Conservation (phyloP, 2,797 vertebrate genomes). For the Odontamblyopus lacepedii region DNA sequence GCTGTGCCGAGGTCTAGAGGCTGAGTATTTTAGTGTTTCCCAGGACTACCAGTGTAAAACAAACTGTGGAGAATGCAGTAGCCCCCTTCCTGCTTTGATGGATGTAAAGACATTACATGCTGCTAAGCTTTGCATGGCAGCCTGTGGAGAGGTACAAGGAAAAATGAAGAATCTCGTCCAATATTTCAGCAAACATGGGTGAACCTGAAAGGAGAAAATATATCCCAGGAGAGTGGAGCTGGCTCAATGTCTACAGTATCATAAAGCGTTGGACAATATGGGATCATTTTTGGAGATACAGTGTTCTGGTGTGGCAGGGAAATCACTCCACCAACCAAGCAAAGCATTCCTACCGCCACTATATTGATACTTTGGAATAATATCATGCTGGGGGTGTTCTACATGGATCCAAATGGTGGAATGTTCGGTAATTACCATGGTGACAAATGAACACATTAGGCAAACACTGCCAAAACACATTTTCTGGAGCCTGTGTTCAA, state of each 20-base stretch:
- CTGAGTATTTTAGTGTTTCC: constrained; percentile 31
- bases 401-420: too few species aligned
- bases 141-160: constrained; percentile 46
- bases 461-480: too few species aligned
- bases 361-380: too few species aligned
- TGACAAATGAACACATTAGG: too few species aligned
- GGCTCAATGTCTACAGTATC: constrained; percentile 23
- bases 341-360: neutral
- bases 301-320: constrained; percentile 28
- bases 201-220: constrained; percentile 48
- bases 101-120: constrained; percentile 61
- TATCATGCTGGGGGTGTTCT: too few species aligned
- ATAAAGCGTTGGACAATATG: neutral
- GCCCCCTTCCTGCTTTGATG: constrained; percentile 46
- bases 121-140: constrained; percentile 55
- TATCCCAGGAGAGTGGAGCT: constrained; percentile 36
- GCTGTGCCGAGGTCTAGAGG: constrained; percentile 43
- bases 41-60: constrained; percentile 49
- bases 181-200: constrained; percentile 52
- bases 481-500: too few species aligned
- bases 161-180: constrained; percentile 46
- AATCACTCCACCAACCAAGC: neutral
- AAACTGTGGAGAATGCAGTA: constrained; percentile 44
- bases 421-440: too few species aligned
- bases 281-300: neutral